Conservation (phyloP, 2,888 invertebrate species). For the Pachycephus smyrnensis region DNA sequence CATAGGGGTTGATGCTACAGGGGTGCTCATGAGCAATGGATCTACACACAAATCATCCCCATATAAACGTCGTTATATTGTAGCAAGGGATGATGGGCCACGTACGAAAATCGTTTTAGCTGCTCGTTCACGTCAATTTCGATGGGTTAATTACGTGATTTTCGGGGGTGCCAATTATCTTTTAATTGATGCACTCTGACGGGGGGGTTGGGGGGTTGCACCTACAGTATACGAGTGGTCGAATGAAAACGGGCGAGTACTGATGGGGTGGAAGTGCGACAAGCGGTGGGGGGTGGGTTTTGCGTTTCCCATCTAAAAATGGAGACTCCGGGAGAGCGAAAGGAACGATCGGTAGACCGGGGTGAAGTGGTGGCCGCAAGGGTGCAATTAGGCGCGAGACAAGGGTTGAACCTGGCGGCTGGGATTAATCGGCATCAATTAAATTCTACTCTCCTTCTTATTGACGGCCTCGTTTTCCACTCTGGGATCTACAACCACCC, state of each 20-base stretch:
- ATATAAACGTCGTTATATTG: background rate
- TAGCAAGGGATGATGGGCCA: background rate
- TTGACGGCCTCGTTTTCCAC: background rate
- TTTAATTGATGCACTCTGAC: background rate
- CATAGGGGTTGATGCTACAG: background rate
- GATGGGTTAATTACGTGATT: background rate
- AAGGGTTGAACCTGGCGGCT: background rate
- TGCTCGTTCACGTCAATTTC: background rate
- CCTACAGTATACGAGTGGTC: too few species aligned
- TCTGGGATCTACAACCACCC: background rate
- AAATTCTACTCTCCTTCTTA: constrained; percentile 8
- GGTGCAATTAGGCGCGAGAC: constrained; percentile 4
- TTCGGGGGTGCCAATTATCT: background rate
- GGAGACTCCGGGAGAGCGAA: background rate
- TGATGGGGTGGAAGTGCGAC: background rate
- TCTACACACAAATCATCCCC: background rate
- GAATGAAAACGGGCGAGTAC: background rate
- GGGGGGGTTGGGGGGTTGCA: too few species aligned
- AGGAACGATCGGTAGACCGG: background rate
- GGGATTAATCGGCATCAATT: constrained; percentile 4
- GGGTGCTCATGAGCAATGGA: background rate
- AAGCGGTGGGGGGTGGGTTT: background rate
- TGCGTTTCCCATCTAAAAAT: background rate
- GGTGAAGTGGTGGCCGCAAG: background rate
- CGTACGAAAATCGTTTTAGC: background rate